Conservation (phyloP, 2,113 vertebrate genomes). For the Lampris incognitus region DNA sequence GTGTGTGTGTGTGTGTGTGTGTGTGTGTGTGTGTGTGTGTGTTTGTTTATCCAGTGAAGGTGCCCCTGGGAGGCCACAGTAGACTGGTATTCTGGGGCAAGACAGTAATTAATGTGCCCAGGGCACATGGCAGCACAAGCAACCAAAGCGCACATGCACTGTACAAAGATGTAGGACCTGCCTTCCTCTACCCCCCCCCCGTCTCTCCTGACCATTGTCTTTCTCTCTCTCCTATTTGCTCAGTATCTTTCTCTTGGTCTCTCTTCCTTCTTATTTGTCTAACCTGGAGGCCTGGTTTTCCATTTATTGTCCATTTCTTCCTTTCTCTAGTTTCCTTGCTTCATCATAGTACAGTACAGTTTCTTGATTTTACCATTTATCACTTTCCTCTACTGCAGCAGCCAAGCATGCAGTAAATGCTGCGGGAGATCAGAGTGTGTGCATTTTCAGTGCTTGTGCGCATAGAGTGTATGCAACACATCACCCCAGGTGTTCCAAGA, state of each 20-base stretch:
- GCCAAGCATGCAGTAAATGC: constrained; percentile 2
- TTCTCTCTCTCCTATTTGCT: background rate
- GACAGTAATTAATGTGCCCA: constrained; percentile 62
- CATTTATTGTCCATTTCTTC: background rate
- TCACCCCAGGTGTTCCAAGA: constrained; percentile 24
- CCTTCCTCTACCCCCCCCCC: background rate
- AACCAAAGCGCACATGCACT: constrained; percentile 10
- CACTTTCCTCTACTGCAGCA: background rate
- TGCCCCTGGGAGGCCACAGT: constrained; percentile 48
- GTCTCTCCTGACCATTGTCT: background rate
- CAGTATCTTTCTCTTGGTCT: background rate
- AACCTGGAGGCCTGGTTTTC: background rate
- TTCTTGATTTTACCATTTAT: background rate
- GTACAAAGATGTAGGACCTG: background rate
- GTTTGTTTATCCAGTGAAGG: constrained; percentile 32
- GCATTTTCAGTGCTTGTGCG: constrained; percentile 32
- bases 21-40: background rate
- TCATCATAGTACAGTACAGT: background rate
- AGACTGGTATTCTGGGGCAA: constrained; percentile 61
- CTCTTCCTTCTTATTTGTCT: constrained; percentile 4
- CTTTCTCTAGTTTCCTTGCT: background rate
- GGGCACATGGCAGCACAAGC: constrained; percentile 45
- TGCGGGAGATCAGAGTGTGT: background rate
- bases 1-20: background rate
- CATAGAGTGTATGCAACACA: background rate